These are phyloP conservation scores for Lagodon rhomboides DNA, from an alignment of 2,797 vertebrate species.

Conservation along the genomic window DNA sequence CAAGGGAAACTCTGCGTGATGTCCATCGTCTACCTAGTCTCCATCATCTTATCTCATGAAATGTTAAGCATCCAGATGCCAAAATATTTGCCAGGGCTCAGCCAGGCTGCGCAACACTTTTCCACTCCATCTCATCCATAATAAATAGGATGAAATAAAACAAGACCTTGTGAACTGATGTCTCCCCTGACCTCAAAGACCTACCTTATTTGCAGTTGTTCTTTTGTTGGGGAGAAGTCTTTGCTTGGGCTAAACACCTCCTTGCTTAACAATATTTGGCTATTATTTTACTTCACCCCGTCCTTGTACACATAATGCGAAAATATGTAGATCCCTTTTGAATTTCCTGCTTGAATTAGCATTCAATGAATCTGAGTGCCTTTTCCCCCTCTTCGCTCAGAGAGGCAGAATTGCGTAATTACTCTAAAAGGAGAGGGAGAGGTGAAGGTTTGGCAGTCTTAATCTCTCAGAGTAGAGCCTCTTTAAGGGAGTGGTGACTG, in stretches of 20 bases:
- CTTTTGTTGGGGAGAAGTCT: conserved; percentile 45
- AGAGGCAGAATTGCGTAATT: conserved; percentile 80
- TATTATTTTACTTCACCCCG: conserved; percentile 56
- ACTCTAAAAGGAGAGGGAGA: conserved; percentile 80
- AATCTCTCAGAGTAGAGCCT: conserved; percentile 82
- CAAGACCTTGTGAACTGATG: conserved; percentile 65
- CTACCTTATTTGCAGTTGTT: conserved; percentile 53
- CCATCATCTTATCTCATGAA: conserved; percentile 76
- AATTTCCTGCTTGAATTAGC: conserved; percentile 80
- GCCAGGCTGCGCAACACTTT: conserved; percentile 60
- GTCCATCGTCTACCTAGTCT: conserved; percentile 76
- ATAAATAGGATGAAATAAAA: conserved; percentile 79
- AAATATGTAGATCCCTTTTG: conserved; percentile 73
- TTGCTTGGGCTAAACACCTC: conserved; percentile 48
- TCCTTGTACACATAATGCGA: conserved; percentile 66
- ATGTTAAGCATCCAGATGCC: conserved; percentile 81
- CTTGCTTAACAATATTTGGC: conserved; percentile 56
- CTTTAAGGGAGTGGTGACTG: conserved; percentile 75
- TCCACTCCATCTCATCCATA: conserved; percentile 74
- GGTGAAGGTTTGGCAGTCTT: conserved; percentile 82
- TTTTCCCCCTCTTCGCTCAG: conserved; percentile 62
- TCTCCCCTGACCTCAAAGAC: conserved; percentile 78
- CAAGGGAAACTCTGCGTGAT: conserved; percentile 66
- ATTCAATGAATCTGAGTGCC: conserved; percentile 78
- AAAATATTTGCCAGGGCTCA: conserved; percentile 82